Conservation (phyloP, 2,888 invertebrate species). For the Pyrgus malvae region DNA sequence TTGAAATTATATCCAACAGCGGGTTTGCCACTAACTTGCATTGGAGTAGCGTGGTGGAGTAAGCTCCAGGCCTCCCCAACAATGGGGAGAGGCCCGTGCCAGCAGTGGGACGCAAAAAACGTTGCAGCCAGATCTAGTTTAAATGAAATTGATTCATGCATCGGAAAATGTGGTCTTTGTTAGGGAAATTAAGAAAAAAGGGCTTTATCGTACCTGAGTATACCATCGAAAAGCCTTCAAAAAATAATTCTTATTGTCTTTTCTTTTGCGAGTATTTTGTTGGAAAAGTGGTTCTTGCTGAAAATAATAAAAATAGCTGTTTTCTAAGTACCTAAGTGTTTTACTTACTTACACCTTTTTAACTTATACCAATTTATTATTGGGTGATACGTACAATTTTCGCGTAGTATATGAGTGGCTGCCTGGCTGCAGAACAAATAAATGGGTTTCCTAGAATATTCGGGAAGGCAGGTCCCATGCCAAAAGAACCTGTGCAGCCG, state of each 20-base stretch:
- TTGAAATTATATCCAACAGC: no score
- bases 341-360: no score
- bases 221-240: constrained; percentile 72
- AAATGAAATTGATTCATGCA: no score
- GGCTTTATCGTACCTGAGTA: constrained; percentile 54
- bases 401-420: constrained; percentile 61
- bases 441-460: constrained; percentile 35
- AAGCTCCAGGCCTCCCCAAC: no score
- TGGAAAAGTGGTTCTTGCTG: constrained; percentile 30
- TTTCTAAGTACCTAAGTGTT: no score
- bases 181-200: not conserved
- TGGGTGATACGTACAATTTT: constrained; percentile 61
- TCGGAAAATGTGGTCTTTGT: no score
- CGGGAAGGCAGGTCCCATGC: not conserved
- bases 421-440: constrained; percentile 45
- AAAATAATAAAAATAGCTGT: not conserved
- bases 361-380: no score
- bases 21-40: no score
- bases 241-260: constrained; percentile 56
- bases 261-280: constrained; percentile 39
- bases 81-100: no score
- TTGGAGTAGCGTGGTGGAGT: no score
- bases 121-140: no score
- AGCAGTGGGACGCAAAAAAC: no score
- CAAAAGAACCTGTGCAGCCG: constrained; percentile 32